Evolutionary conservation across 2,888 invertebrate species (phyloP).

Genomic region (Lepetodrilus schrolli): DNA sequence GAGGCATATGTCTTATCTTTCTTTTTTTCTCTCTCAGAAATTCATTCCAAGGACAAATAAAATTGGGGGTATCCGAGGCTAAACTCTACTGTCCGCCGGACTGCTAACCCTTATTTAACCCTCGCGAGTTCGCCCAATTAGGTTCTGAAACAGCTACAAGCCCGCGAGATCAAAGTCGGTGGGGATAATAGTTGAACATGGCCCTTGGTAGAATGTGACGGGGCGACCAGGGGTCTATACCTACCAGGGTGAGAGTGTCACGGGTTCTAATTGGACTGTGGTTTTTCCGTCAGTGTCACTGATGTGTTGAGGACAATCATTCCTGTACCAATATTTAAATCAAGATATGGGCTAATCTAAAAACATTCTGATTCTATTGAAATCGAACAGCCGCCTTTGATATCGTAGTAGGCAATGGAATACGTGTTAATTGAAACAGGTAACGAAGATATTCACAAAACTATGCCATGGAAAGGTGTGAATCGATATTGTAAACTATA

Average conservation of each 20-base stretch:
- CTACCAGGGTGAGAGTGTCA: background rate
- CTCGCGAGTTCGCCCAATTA: constrained; percentile 11
- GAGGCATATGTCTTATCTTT: background rate
- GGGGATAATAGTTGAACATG: background rate
- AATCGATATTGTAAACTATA: no score
- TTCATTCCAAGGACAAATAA: constrained; percentile 6
- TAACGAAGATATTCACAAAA: no score
- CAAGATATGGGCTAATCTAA: no score
- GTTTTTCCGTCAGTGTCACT: background rate
- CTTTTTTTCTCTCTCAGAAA: background rate
- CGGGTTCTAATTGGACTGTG: no score
- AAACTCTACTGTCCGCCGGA: background rate
- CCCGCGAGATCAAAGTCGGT: constrained; percentile 17
- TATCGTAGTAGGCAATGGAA: no score
- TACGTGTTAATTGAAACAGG: no score
- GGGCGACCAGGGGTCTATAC: background rate
- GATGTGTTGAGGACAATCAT: no score
- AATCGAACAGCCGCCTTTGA: no score
- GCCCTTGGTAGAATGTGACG: background rate
- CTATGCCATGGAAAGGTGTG: no score
- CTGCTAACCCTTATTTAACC: constrained; percentile 24
- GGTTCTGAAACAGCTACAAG: constrained; percentile 1
- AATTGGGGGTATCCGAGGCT: constrained; percentile 4
- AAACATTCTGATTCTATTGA: no score
- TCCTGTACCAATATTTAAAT: no score